Percentiles rank a stretch among this genome's conserved stretches.
These are phyloP conservation scores for Potamilus streckersoni DNA, from an alignment of 1,140 invertebrate genomes.

Conservation along the genomic window DNA sequence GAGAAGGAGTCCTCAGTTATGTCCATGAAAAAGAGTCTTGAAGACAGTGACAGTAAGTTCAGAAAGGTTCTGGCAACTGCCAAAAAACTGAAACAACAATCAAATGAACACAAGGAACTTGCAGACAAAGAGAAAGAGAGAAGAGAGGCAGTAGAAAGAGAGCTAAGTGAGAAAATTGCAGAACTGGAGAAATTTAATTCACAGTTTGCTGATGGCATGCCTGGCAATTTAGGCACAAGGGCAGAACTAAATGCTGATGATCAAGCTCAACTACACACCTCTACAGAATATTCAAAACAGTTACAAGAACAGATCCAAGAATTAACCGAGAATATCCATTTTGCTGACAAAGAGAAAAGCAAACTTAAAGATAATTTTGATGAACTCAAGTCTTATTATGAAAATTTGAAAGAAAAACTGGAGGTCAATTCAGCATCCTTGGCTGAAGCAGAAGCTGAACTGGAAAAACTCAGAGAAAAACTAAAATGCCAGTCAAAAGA, in stretches of 20 bases:
- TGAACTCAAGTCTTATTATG: slow-evolving; percentile 7
- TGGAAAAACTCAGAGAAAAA: slow-evolving; percentile 1
- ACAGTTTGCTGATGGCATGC: slow-evolving; percentile 14
- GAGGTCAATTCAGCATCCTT: slow-evolving; percentile 21
- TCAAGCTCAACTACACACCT: slow-evolving; percentile 32
- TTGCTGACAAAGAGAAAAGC: slow-evolving; percentile 9
- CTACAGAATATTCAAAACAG: slow-evolving; percentile 45
- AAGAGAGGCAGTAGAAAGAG: slow-evolving; percentile 28
- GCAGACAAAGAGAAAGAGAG: slow-evolving; percentile 13
- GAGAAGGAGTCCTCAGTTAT: slow-evolving; percentile 29
- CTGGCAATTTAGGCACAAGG: slow-evolving; percentile 2
- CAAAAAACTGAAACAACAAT: slow-evolving; percentile 60
- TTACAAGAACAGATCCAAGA: slow-evolving; percentile 47
- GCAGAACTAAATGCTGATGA: slow-evolving; percentile 18
- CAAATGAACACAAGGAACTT: slow-evolving; percentile 34
- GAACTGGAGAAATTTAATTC: slow-evolving; percentile 25
- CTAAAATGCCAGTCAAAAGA: neutral
- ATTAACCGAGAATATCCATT: slow-evolving; percentile 37
- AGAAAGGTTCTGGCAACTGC: slow-evolving; percentile 60
- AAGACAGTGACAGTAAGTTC: slow-evolving; percentile 52
- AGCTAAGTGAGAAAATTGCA: slow-evolving; percentile 9
- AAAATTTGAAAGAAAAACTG: slow-evolving; percentile 9
- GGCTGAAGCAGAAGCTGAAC: neutral
- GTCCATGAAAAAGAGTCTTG: slow-evolving; percentile 32
- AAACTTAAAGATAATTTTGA: slow-evolving; percentile 13